phyloP scores from a whole-genome alignment of 1,140 invertebrate species.

The Plutomurus gul region DNA sequence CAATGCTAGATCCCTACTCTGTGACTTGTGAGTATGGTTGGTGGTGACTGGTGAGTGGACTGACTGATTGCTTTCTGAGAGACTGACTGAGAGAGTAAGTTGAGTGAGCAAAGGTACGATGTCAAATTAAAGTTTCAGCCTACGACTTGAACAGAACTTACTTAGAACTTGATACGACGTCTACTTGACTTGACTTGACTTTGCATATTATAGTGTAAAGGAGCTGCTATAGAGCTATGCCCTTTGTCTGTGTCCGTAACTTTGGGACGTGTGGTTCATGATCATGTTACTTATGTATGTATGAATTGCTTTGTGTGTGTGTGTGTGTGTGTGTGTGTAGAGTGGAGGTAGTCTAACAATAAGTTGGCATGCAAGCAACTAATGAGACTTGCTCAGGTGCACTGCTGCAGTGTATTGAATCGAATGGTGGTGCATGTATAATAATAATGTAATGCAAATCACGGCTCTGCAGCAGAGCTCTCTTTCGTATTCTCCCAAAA shows the following conservation, averaged over 20 bases:
- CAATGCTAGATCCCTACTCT: too few relatives aligned
- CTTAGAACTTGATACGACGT: too few relatives aligned
- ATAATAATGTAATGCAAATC: conserved; percentile 23
- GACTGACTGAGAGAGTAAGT: not conserved
- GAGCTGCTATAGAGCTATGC: too few relatives aligned
- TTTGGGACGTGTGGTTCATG: not conserved
- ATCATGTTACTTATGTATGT: conserved; percentile 7
- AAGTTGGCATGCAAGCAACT: not conserved
- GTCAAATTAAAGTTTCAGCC: not conserved
- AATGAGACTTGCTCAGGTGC: not conserved
- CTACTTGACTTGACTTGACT: too few relatives aligned
- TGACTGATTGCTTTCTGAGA: not conserved
- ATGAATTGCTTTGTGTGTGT: too few relatives aligned
- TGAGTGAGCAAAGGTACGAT: not conserved
- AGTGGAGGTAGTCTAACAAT: not conserved
- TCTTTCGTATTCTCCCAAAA: not conserved
- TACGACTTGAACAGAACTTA: too few relatives aligned
- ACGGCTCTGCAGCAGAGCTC: too few relatives aligned
- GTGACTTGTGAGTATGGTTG: not conserved
- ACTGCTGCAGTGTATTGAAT: not conserved
- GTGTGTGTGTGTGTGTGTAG: too few relatives aligned
- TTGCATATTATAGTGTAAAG: not conserved
- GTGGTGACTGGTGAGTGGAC: not conserved
- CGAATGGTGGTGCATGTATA: not conserved
- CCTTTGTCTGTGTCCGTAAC: not conserved